Evolutionary conservation across 2,113 vertebrate species (phyloP).

Genomic region (Aphyosemion australe): DNA sequence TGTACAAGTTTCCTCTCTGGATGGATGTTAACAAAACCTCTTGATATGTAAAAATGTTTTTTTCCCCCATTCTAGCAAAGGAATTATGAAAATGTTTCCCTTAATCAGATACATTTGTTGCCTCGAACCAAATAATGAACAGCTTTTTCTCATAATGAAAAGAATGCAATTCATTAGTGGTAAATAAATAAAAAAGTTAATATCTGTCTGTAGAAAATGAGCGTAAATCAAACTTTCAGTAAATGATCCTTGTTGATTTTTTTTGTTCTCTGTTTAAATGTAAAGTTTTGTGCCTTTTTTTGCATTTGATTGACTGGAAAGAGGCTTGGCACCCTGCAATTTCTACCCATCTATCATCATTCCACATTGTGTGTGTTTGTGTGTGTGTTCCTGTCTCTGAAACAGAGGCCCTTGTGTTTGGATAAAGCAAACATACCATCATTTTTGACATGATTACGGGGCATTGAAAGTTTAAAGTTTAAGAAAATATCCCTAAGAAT

Average conservation of each 20-base stretch:
- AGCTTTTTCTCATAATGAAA: slow-evolving; percentile 39
- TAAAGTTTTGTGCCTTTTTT: slow-evolving; percentile 34
- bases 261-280: neutral
- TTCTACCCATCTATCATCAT: slow-evolving; percentile 55
- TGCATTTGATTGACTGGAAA: slow-evolving; percentile 35
- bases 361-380: slow-evolving; percentile 21
- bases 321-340: slow-evolving; percentile 54
- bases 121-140: neutral
- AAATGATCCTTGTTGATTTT: neutral
- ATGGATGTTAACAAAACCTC: slow-evolving; percentile 42
- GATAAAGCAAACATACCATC: slow-evolving; percentile 70
- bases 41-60: slow-evolving; percentile 52
- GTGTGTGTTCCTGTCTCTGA: slow-evolving; percentile 48
- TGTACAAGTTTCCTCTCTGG: slow-evolving; percentile 38
- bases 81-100: slow-evolving; percentile 21
- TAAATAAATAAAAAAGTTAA: neutral
- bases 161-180: neutral
- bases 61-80: slow-evolving; percentile 37
- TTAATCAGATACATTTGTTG: slow-evolving; percentile 35
- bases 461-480: slow-evolving; percentile 76
- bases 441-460: slow-evolving; percentile 78
- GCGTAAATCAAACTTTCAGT: neutral
- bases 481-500: slow-evolving; percentile 74
- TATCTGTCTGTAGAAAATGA: neutral
- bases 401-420: slow-evolving; percentile 64